These are phyloP conservation scores for Albula glossodonta DNA, from an alignment of 2,113 vertebrate genomes.

Conservation along the genomic window DNA sequence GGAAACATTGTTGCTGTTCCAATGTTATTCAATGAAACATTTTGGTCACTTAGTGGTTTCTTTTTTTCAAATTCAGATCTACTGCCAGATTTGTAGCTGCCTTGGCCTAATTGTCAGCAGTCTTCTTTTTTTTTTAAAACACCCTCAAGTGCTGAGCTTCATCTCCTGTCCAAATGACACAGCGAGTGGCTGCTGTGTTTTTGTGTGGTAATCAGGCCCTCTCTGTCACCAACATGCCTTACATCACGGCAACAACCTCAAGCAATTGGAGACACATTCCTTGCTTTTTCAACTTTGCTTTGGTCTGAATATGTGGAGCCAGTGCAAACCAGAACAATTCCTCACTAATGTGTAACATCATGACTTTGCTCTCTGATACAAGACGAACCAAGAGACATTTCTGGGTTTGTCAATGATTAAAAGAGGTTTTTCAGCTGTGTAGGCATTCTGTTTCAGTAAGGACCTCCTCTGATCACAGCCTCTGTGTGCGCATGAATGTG, in stretches of 20 bases:
- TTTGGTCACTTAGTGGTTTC: neutral
- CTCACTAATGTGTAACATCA: neutral
- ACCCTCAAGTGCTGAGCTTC: neutral
- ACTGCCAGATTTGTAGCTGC: neutral
- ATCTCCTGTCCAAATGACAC: neutral
- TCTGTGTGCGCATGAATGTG: neutral
- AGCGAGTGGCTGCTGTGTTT: neutral
- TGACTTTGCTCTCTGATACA: neutral
- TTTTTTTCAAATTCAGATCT: conserved; percentile 20
- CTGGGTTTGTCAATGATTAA: neutral
- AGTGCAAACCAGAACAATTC: neutral
- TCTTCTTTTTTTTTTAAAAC: neutral
- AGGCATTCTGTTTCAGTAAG: neutral
- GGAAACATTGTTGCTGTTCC: neutral
- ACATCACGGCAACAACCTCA: neutral
- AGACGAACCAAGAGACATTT: neutral
- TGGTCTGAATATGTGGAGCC: conserved; percentile 2
- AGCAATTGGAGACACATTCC: neutral
- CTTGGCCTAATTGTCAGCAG: conserved; percentile 2
- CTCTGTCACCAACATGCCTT: neutral
- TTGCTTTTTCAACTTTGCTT: neutral
- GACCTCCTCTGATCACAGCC: neutral
- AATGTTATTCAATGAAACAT: neutral
- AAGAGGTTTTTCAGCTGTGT: neutral
- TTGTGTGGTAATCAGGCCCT: neutral